Conservation (phyloP, 1,140 invertebrate genomes). For the Eumeta japonica region DNA sequence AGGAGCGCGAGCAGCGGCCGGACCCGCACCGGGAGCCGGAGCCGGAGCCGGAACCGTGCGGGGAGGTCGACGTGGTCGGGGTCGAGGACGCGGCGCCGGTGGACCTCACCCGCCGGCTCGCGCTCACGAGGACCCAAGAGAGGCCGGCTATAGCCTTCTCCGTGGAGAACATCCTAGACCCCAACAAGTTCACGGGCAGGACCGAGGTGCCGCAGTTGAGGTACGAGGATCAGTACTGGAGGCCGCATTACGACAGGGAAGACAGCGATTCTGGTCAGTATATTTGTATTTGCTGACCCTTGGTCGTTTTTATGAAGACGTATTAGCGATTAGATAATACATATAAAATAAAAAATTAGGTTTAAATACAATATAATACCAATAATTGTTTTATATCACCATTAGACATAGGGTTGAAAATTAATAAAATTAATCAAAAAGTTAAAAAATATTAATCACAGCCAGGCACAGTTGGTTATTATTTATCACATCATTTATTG, state of each 20-base stretch:
- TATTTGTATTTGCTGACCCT: background rate
- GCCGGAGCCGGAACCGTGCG: slow-evolving; percentile 30
- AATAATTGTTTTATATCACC: too few species aligned
- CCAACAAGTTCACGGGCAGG: slow-evolving; percentile 82
- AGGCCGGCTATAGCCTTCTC: slow-evolving; percentile 71
- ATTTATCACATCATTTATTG: too few species aligned
- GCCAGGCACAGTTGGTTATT: too few species aligned
- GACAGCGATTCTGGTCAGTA: slow-evolving; percentile 61
- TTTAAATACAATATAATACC: too few species aligned
- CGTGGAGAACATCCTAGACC: slow-evolving; percentile 88
- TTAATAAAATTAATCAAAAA: too few species aligned
- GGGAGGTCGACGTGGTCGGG: slow-evolving; percentile 46
- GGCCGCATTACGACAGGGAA: slow-evolving; percentile 59
- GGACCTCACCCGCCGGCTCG: slow-evolving; percentile 38
- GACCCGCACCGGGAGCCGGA: slow-evolving; percentile 29
- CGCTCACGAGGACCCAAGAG: slow-evolving; percentile 40
- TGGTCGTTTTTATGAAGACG: background rate
- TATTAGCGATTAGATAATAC: background rate
- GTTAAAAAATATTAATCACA: too few species aligned
- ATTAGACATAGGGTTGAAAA: too few species aligned
- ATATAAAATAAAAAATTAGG: background rate
- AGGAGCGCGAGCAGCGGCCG: slow-evolving; percentile 25
- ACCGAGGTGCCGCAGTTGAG: slow-evolving; percentile 31
- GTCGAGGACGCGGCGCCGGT: slow-evolving; percentile 49
- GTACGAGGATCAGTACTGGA: slow-evolving; percentile 59